Base-by-base conservation (phyloP, 2,113 vertebrate species). In the Antechinus stuartii region DNA sequence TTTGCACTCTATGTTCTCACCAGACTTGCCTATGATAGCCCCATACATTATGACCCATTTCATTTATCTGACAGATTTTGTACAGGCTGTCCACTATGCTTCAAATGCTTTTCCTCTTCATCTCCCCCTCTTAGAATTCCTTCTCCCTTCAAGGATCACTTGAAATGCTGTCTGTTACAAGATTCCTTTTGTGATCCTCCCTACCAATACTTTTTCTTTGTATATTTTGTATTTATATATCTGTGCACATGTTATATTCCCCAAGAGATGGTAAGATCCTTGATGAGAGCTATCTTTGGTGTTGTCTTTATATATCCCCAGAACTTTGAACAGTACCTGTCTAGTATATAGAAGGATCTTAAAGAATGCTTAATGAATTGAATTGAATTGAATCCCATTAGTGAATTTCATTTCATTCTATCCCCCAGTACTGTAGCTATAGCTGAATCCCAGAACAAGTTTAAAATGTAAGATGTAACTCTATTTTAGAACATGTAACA, bases 401-500 rank as follows among this genome's bases (percentile, higher is more conserved):
- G n/a, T 11, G 90, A 52, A 26, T 7, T 12, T 68, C 53, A 91
- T 47, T 22, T 25, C 30, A n/a, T 1, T 2, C 49, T 52, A 93
- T n/a, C 24, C 22, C 25, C 12, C 16, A 50, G 12, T 7, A 4
- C 24, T 12, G 0, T 8, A 24, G 25, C 1, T 0, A 27, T 53
- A 14, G 68, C 50, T 30, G 26, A 68, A 93, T 61, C 50, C 0
- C 47, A 68, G 56, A 25, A 47, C 35, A 53, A 16, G 1, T 6
- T 54, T 42, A 49, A 0, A 23, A 56, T 11, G 47, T 2, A n/a
- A 8, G 6, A 90, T 24, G 24, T 19, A 93, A 19, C 0, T n/a
- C n/a, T 84, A 19, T 42, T 19, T 84, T 84, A 19, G 16, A 84
- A 84, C 14, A 19, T n/a, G 61, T 6, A n/a, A 19, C 61, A 76